A percentile compares a stretch with the other conserved stretches of the same genome.
Conservation (phyloP, 2,113 vertebrate species). For the Danio rerio region GRCz12tu NC_133191.1:14318001-14318500, state of each 20-base stretch:
- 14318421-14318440: neutral
- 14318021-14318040: conserved; percentile 58
- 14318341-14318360: conserved; percentile 49
- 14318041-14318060: conserved; percentile 51
- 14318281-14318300: conserved; percentile 1
- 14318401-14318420: neutral
- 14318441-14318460: neutral
- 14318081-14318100: conserved; percentile 32
- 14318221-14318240: neutral
- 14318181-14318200: conserved; percentile 23
- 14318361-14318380: neutral
- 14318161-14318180: neutral
- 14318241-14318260: neutral
- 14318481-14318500: neutral
- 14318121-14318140: conserved; percentile 47
- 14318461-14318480: neutral
- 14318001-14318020: conserved; percentile 53
- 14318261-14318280: conserved; percentile 11
- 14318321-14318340: conserved; percentile 44
- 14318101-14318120: conserved; percentile 49
- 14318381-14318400: neutral
- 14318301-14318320: conserved; percentile 34
- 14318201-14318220: conserved; percentile 30
- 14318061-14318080: conserved; percentile 14
- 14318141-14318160: conserved; percentile 40